These are phyloP conservation scores for Poeciliopsis gracilis DNA, from an alignment of 2,797 vertebrate genomes.

Conservation along the genomic window DNA sequence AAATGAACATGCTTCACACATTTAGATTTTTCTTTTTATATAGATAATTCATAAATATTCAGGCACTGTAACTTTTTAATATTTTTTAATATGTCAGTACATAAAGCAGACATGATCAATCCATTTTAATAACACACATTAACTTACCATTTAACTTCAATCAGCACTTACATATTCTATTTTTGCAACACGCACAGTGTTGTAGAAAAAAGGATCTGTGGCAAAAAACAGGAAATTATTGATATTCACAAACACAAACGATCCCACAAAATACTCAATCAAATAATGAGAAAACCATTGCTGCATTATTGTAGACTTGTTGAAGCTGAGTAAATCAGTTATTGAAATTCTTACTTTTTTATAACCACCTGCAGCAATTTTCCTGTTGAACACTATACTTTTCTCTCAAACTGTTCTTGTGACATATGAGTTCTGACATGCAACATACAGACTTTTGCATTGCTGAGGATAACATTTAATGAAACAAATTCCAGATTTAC, in stretches of 20 bases:
- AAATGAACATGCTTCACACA: constrained; percentile 97
- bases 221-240: constrained; percentile 57
- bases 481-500: constrained; percentile 68
- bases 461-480: constrained; percentile 69
- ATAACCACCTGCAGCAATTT: constrained; percentile 68
- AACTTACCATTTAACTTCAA: constrained; percentile 91
- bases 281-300: constrained; percentile 73
- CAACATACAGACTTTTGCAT: constrained; percentile 78
- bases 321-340: constrained; percentile 64
- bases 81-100: constrained; percentile 84
- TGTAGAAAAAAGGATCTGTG: constrained; percentile 69
- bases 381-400: constrained; percentile 63
- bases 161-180: constrained; percentile 91
- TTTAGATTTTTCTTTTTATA: constrained; percentile 74
- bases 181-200: constrained; percentile 83
- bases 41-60: constrained; percentile 93
- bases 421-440: constrained; percentile 72
- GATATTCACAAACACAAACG: constrained; percentile 84
- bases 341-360: constrained; percentile 61
- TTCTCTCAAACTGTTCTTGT: constrained; percentile 58
- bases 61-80: constrained; percentile 93
- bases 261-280: constrained; percentile 84
- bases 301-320: constrained; percentile 61
- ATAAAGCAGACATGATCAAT: constrained; percentile 90
- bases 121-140: constrained; percentile 90